phyloP scores from a whole-genome alignment of 2,797 vertebrate genomes.

The Etheostoma perlongum region DNA sequence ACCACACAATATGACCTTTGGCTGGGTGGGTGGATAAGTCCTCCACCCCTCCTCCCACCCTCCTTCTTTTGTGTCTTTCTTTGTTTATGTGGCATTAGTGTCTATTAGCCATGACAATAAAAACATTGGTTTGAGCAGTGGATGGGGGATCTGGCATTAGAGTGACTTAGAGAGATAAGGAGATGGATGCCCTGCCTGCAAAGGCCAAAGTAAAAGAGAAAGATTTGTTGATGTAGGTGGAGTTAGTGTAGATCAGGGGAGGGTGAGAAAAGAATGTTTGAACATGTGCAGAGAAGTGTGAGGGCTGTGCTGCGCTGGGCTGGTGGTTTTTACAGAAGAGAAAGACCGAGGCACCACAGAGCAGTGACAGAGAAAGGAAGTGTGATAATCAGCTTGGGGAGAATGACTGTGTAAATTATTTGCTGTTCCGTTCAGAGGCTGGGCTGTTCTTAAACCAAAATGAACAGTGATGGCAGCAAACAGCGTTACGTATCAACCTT shows the following conservation, averaged over 20 bases:
- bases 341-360: slow-evolving; percentile 25
- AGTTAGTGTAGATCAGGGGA: slow-evolving; percentile 52
- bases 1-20: slow-evolving; percentile 72
- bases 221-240: slow-evolving; percentile 68
- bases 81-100: slow-evolving; percentile 43
- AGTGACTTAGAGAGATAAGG: slow-evolving; percentile 46
- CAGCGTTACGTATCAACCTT: slow-evolving; percentile 79
- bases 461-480: slow-evolving; percentile 70
- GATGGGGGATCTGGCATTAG: slow-evolving; percentile 10
- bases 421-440: slow-evolving; percentile 15
- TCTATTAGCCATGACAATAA: slow-evolving; percentile 30
- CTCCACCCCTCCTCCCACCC: background rate
- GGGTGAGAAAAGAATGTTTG: slow-evolving; percentile 37
- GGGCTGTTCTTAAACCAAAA: slow-evolving; percentile 49
- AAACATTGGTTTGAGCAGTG: slow-evolving; percentile 19
- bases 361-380: slow-evolving; percentile 61
- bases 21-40: slow-evolving; percentile 69
- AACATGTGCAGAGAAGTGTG: slow-evolving; percentile 49
- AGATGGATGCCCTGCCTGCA: background rate
- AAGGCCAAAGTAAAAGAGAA: slow-evolving; percentile 39
- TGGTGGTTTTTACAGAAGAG: slow-evolving; percentile 16
- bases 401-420: slow-evolving; percentile 68
- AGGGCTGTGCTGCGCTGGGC: slow-evolving; percentile 30
- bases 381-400: slow-evolving; percentile 60
- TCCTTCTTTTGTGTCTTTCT: slow-evolving; percentile 20